Evolutionary conservation across 2,113 vertebrate species (phyloP).

Genomic region (Notarius lentiginosus): DNA sequence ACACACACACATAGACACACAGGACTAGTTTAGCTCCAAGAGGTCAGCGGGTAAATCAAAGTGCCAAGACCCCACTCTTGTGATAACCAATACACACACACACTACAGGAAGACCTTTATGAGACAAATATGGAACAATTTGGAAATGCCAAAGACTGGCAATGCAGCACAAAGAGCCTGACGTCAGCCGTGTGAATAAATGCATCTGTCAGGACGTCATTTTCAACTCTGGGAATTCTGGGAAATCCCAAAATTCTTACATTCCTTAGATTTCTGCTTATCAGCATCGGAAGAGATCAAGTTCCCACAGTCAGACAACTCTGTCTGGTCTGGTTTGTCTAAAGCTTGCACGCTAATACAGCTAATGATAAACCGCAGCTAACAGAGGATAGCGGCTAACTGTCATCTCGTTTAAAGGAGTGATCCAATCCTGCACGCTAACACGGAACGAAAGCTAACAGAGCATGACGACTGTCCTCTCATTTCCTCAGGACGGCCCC

Average conservation of each 20-base stretch:
- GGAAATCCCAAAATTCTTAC: background rate
- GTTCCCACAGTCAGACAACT: constrained; percentile 3
- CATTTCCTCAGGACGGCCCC: background rate
- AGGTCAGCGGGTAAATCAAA: constrained; percentile 46
- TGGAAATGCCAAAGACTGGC: constrained; percentile 46
- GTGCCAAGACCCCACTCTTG: constrained; percentile 22
- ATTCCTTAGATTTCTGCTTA: background rate
- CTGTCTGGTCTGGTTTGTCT: background rate
- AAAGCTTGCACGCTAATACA: background rate
- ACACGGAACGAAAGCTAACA: background rate
- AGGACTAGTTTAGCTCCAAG: constrained; percentile 43
- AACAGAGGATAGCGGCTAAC: background rate
- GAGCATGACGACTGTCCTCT: background rate
- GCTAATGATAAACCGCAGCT: constrained; percentile 21
- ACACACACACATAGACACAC: constrained; percentile 20
- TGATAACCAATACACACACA: constrained; percentile 28
- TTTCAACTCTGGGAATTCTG: background rate
- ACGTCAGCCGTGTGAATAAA: constrained; percentile 36
- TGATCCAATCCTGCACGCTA: background rate
- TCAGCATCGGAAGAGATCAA: background rate
- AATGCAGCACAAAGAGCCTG: constrained; percentile 37
- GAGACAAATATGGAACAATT: constrained; percentile 45
- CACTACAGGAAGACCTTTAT: constrained; percentile 28
- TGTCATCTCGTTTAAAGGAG: background rate
- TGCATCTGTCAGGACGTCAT: background rate